These are phyloP conservation scores for Drosophila ficusphila DNA, from an alignment of 1,140 invertebrate species.

Conservation along the genomic window DNA sequence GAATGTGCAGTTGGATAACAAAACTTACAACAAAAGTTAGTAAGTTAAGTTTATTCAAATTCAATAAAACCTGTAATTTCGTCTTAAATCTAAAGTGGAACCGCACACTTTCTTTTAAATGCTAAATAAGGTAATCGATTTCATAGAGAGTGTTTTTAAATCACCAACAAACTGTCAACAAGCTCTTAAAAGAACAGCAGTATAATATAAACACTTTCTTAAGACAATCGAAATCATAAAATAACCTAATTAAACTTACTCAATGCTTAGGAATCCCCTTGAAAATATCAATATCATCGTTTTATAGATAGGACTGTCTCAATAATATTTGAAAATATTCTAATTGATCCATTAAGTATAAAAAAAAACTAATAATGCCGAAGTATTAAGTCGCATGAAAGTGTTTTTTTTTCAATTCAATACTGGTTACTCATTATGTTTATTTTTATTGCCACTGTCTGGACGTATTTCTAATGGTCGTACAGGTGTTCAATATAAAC, in stretches of 20 bases:
- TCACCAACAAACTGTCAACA: too few species aligned
- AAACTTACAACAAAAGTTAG: background rate
- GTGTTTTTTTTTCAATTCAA: background rate
- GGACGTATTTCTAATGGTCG: constrained; percentile 22
- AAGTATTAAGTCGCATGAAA: background rate
- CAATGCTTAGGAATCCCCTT: too few species aligned
- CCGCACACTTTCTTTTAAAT: too few species aligned
- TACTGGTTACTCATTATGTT: constrained; percentile 8
- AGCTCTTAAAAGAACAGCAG: too few species aligned
- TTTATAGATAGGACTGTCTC: background rate
- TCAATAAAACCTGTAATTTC: too few species aligned
- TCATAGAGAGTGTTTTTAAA: too few species aligned
- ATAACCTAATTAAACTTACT: too few species aligned
- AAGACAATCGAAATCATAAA: too few species aligned
- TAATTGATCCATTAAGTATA: background rate
- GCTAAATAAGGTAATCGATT: too few species aligned
- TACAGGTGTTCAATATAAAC: constrained; percentile 58
- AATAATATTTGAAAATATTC: background rate
- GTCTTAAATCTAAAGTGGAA: too few species aligned
- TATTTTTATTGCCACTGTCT: constrained; percentile 32
- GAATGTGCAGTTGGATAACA: background rate
- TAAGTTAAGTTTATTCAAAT: too few species aligned
- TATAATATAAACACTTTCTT: too few species aligned
- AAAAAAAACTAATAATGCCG: background rate
- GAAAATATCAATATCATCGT: background rate